These are phyloP conservation scores for Hypomecis punctinalis DNA, from an alignment of 2,888 invertebrate genomes.

Conservation along the genomic window DNA sequence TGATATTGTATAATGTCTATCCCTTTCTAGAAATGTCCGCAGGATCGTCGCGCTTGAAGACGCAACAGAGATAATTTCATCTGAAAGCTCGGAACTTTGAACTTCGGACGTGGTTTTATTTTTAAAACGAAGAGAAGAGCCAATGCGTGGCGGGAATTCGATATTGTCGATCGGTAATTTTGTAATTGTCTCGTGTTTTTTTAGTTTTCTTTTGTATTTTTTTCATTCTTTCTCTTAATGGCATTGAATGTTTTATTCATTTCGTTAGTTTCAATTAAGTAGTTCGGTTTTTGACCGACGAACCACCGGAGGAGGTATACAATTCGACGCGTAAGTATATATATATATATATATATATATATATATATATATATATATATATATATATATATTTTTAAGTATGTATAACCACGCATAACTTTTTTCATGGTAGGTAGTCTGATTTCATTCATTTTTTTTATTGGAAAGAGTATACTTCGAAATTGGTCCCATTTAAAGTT, in stretches of 20 bases:
- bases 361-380: too few relatives aligned
- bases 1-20: constrained; percentile 43
- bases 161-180: constrained; percentile 18
- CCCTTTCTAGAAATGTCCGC: constrained; percentile 70
- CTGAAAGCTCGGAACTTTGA: constrained; percentile 77
- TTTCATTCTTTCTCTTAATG: neutral
- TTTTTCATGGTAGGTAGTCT: too few relatives aligned
- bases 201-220: neutral
- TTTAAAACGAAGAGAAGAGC: constrained; percentile 61
- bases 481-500: too few relatives aligned
- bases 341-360: too few relatives aligned
- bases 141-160: constrained; percentile 56
- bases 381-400: too few relatives aligned
- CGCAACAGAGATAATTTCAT: constrained; percentile 82
- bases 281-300: too few relatives aligned
- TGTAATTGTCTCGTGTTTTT: neutral
- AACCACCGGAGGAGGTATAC: too few relatives aligned
- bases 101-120: constrained; percentile 70
- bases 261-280: too few relatives aligned
- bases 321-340: too few relatives aligned
- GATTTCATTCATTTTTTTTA: too few relatives aligned
- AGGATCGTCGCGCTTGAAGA: constrained; percentile 83
- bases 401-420: too few relatives aligned
- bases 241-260: neutral
- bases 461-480: too few relatives aligned